These are phyloP conservation scores for Dallia pectoralis DNA, from an alignment of 2,797 vertebrate species.

Conservation along the genomic window DNA sequence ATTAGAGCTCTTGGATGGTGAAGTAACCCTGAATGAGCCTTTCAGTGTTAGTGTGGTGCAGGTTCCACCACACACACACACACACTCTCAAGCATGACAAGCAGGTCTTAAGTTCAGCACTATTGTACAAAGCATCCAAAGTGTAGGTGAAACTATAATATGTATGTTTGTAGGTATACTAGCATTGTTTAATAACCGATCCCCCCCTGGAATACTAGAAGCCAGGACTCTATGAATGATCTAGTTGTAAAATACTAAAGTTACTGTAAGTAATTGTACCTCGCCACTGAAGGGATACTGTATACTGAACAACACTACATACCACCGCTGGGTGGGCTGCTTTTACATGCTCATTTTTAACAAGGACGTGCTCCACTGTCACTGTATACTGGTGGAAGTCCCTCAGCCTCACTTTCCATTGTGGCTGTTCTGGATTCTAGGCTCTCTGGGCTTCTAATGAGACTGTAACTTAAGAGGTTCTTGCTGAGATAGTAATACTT, in stretches of 20 bases:
- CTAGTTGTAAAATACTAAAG: not conserved
- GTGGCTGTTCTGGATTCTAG: constrained; percentile 42
- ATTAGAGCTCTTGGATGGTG: constrained; percentile 42
- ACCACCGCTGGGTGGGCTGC: constrained; percentile 24
- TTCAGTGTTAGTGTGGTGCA: constrained; percentile 74
- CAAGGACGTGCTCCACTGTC: constrained; percentile 45
- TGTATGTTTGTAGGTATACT: constrained; percentile 62
- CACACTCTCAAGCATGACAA: constrained; percentile 65
- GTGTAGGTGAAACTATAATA: constrained; percentile 68
- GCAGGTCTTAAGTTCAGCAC: constrained; percentile 79
- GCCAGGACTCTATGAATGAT: not conserved
- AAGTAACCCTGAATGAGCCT: constrained; percentile 66
- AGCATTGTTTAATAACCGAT: constrained; percentile 51
- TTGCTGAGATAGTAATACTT: constrained; percentile 2
- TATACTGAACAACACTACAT: not conserved
- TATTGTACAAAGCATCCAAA: constrained; percentile 77
- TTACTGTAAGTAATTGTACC: not conserved
- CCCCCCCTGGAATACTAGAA: not conserved
- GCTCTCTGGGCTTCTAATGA: constrained; percentile 13
- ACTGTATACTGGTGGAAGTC: constrained; percentile 49
- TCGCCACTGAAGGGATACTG: not conserved
- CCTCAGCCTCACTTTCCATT: constrained; percentile 28
- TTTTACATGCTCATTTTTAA: constrained; percentile 38
- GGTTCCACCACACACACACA: constrained; percentile 69
- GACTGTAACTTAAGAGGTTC: not conserved